Conservation (phyloP, 1,140 invertebrate genomes). For the Temnothorax curvispinosus region DNA sequence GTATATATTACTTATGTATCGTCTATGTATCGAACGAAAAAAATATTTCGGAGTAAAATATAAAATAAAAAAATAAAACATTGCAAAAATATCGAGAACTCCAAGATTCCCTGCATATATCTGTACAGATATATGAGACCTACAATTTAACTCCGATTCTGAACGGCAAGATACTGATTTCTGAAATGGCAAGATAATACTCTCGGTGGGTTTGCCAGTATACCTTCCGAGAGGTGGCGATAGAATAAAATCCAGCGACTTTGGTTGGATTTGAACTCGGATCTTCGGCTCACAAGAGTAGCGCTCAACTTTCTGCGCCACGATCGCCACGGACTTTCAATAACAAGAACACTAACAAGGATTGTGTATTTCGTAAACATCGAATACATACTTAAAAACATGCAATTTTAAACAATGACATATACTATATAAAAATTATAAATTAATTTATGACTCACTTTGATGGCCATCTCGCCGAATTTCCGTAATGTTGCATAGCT, state of each 20-base stretch:
- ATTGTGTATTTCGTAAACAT: not conserved
- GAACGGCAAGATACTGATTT: too few relatives aligned
- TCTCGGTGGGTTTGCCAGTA: too few relatives aligned
- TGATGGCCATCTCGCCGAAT: not conserved
- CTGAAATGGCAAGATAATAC: too few relatives aligned
- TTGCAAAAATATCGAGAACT: not conserved
- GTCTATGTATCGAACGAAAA: not conserved
- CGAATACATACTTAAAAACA: not conserved
- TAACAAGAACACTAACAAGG: not conserved
- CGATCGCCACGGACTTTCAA: too few relatives aligned
- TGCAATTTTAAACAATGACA: not conserved
- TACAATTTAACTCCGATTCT: too few relatives aligned
- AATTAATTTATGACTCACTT: slow-evolving; percentile 2
- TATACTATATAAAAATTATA: not conserved
- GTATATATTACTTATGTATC: not conserved
- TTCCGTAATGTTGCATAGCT: not conserved
- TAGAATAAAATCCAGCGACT: too few relatives aligned
- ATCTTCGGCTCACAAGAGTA: too few relatives aligned
- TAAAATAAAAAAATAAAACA: not conserved
- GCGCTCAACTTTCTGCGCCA: too few relatives aligned
- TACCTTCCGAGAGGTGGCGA: too few relatives aligned
- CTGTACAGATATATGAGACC: too few relatives aligned
- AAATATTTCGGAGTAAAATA: not conserved
- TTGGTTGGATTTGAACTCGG: too few relatives aligned
- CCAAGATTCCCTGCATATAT: too few relatives aligned